Base-by-base conservation (phyloP, 2,888 invertebrate genomes). In the Parascotia fuliginaria region DNA sequence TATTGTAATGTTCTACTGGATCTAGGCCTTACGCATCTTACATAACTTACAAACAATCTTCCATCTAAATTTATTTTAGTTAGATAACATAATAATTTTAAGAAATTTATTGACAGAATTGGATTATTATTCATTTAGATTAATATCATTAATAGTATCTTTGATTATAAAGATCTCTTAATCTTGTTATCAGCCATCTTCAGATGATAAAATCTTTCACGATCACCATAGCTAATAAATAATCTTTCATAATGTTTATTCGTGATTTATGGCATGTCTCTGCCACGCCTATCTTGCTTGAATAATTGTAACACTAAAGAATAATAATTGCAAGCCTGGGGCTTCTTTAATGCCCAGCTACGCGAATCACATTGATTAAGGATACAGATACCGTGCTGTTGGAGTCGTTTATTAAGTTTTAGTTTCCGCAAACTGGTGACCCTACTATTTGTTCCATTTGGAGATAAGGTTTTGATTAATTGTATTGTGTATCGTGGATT, bases 361-460 rank as follows among this genome's bases (percentile, higher is more conserved):
- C 54, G 64, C 39, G 53, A 76, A 80, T 79, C 63, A 77, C 77
- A 82, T 77, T 80, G 77, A 81, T 82, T 81, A 77, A 63, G 69
- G 74, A 74, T 71, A 73, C 72, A 72, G 76, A 76, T 73, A 70
- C 68, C 50, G 42, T 55, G 57, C 43, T 60, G 60, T 64, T 59
- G 59, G 51, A 68, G 62, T 55, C 59, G 70, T 71, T 70, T 76
- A 78, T 75, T 70, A 70, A 62, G 59, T 36, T 55, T 59, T 60
- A 59, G 61, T 61, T 72, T 62, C 67, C 60, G 65, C 50, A 60
- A 69, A 63, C 61, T 65, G 40, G 33, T 42, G 45, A 36, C 61
- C 52, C 50, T 75, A 73, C 78, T 34, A 73, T 38, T 39, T 44
- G 50, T 38, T 29, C 29, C 38, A 15, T 33, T 28, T 5, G 48